Base-by-base conservation (phyloP, 2,888 invertebrate species). In the Phytoseiulus persimilis region DNA sequence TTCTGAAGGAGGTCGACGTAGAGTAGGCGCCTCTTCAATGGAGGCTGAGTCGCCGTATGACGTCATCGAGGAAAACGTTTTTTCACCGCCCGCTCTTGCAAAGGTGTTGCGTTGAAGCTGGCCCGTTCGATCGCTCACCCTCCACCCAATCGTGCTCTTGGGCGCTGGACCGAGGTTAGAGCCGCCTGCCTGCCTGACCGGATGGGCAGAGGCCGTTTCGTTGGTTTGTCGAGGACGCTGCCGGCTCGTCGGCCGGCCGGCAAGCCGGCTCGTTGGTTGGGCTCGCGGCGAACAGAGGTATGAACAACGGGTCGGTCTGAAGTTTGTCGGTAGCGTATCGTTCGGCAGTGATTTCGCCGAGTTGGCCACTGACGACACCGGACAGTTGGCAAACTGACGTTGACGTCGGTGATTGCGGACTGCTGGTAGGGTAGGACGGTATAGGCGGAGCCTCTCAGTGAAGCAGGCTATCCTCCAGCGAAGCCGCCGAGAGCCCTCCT, bases 391-490 rank as follows among this genome's bases (percentile, higher is more conserved):
- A 65, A 65, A 65, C 65, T 65, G 65, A 65, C 65, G 65, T 65
- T 65, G 65, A 65, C 65, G 65, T 65, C 65, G 65, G 14, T 65
- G 65, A 65, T 65, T 65, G 65, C 65, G 65, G 65, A 65, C 65
- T 65, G 65, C 65, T 65, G 65, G 65, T 65, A 65, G 65, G 65
- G 65, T 65, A 65, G 65, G 65, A 65, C 65, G 65, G 65, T 65
- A 65, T 11, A 87, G 87, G 87, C 87, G 87, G 87, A 87, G 87
- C 87, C 87, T 87, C 87, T 87, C 87, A 87, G 87, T 87, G 87
- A 87, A 87, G 87, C 87, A 45, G 87, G 87, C 32, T 87, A 45
- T 87, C 87, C 87, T 87, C 87, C 87, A 87, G 87, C 87, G 87
- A 87, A 87, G 87, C 87, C 23, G 65, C 18, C 65, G 65, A 65